These are phyloP conservation scores for Nothobranchius furzeri DNA, from an alignment of 2,113 vertebrate genomes.

Conservation along the genomic window DNA sequence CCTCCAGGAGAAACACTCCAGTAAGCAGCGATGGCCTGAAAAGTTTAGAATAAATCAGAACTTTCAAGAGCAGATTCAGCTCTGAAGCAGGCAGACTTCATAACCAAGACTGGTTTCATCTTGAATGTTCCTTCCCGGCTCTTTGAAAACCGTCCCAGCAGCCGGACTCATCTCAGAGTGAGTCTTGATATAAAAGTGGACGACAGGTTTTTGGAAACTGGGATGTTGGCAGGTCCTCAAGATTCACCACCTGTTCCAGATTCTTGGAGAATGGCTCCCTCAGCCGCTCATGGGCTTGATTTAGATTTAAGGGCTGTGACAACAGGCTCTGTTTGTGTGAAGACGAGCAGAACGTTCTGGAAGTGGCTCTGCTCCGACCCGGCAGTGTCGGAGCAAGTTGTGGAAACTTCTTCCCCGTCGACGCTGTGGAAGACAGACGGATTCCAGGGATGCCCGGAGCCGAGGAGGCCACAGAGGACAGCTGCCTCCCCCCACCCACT, in stretches of 20 bases:
- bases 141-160: neutral
- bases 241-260: constrained; percentile 74
- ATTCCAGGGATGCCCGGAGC: constrained; percentile 55
- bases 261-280: constrained; percentile 65
- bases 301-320: constrained; percentile 69
- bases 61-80: too few relatives aligned
- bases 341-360: constrained; percentile 65
- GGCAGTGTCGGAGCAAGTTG: neutral
- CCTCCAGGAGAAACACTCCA: neutral
- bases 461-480: constrained; percentile 32
- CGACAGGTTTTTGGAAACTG: constrained; percentile 36
- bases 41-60: too few relatives aligned
- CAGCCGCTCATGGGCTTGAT: constrained; percentile 51
- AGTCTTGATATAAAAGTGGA: constrained; percentile 25
- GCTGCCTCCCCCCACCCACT: constrained; percentile 4
- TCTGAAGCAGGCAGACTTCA: too few relatives aligned
- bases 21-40: neutral
- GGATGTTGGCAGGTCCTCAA: constrained; percentile 53
- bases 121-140: accelerated
- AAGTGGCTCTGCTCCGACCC: constrained; percentile 25
- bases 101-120: neutral
- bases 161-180: neutral
- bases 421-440: constrained; percentile 1
- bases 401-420: constrained; percentile 19
- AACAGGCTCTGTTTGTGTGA: constrained; percentile 66